These are phyloP conservation scores for Myrmophylax atrothorax DNA, from an alignment of 2,113 vertebrate genomes.

Conservation along the genomic window DNA sequence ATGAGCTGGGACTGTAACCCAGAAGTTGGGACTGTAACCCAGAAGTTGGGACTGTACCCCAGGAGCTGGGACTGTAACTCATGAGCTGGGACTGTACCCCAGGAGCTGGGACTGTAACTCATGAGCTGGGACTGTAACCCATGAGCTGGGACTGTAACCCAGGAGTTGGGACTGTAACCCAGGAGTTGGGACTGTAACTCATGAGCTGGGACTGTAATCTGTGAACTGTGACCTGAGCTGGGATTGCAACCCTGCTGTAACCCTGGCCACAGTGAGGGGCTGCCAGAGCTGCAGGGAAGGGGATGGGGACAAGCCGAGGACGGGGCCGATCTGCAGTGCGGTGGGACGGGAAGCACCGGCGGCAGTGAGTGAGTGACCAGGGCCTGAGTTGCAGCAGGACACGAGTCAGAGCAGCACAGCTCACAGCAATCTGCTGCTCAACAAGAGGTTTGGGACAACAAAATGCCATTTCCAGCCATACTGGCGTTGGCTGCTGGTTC, in stretches of 20 bases:
- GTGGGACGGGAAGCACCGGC: neutral
- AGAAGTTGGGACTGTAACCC: too few relatives aligned
- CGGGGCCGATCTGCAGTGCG: neutral
- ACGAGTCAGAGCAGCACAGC: neutral
- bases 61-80: too few relatives aligned
- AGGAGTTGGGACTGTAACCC: too few relatives aligned
- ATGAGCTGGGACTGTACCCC: too few relatives aligned
- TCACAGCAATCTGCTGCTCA: neutral
- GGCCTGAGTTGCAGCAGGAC: neutral
- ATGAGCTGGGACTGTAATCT: too few relatives aligned
- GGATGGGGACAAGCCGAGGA: neutral
- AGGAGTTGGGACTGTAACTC: too few relatives aligned
- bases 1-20: too few relatives aligned
- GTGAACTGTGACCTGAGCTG: too few relatives aligned
- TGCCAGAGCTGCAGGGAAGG: neutral
- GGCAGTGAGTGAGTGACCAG: neutral
- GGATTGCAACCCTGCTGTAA: neutral
- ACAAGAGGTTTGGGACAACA: neutral
- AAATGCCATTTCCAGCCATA: neutral
- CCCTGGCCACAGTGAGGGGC: neutral
- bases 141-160: too few relatives aligned
- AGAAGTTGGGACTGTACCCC: too few relatives aligned
- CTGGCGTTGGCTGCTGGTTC: neutral
- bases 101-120: too few relatives aligned
- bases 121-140: too few relatives aligned